Conservation (phyloP, 2,113 vertebrate genomes). For the Anarrhichthys ocellatus region DNA sequence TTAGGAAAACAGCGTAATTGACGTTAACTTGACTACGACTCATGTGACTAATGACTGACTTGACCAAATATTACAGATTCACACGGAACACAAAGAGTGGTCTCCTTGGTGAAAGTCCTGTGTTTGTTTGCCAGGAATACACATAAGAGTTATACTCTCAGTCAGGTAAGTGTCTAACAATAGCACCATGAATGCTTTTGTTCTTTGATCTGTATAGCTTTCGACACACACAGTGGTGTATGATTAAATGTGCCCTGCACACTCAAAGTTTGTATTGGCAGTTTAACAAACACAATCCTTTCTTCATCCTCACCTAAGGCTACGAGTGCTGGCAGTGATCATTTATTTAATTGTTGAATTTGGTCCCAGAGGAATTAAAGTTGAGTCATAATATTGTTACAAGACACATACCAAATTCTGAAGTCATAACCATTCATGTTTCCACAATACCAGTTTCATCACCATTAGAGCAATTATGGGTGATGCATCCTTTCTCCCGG, state of each 20-base stretch:
- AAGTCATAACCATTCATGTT: neutral
- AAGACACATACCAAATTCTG: constrained; percentile 11
- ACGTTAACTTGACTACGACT: too few species aligned
- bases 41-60: too few species aligned
- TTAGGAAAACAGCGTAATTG: too few species aligned
- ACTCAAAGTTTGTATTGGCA: constrained; percentile 23
- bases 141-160: too few species aligned
- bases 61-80: too few species aligned
- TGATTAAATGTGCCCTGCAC: neutral
- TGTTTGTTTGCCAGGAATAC: too few species aligned
- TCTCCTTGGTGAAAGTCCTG: too few species aligned
- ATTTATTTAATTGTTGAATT: neutral
- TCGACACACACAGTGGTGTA: too few species aligned
- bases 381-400: constrained; percentile 13
- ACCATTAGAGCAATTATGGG: constrained; percentile 14
- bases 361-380: constrained; percentile 11
- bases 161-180: too few species aligned
- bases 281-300: constrained; percentile 12
- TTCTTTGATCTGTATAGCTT: too few species aligned
- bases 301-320: constrained; percentile 31
- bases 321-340: constrained; percentile 32
- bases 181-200: too few species aligned
- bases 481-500: constrained; percentile 5
- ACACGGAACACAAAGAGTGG: too few species aligned
- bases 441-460: constrained; percentile 14